Evolutionary conservation across 2,888 invertebrate species (phyloP), one percentile per base, ranked within the genome.

Genomic region (Tetanocera ferruginea): DNA sequence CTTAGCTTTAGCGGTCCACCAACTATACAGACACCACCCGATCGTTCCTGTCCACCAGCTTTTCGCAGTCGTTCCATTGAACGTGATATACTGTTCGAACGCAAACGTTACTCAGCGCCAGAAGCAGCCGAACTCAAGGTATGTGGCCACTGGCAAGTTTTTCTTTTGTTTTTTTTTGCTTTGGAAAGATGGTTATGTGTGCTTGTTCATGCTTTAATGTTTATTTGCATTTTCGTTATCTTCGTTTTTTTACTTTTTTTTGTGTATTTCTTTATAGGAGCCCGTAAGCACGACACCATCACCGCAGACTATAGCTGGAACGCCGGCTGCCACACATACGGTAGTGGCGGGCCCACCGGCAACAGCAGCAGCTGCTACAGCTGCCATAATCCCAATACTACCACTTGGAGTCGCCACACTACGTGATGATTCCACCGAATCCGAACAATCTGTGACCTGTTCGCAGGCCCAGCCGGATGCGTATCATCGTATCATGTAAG

Each of bases 391-490:
- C 81, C 89, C 89, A 55, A 90, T 90, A 79, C 79, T 90, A 85
- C 89, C 89, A 84, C 86, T 90, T 81, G 90, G 89, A 85, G 90
- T 90, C 86, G 89, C 89, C 82, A 88, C 89, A 83, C 85, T 90
- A 82, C 90, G 90, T 85, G 90, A 90, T 89, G 90, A 90, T 86
- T 90, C 90, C 84, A 90, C 90, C 81, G 90, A 90, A 84, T 89
- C 89, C 78, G 90, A 90, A 83, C 90, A 90, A 84, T 90, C 90
- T 84, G 85, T 90, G 88, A 89, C 89, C 82, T 89, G 89, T 81
- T 87, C 88, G 78, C 90, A 89, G 83, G 85, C 86, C 82, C 90
- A 89, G 85, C 84, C 87, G 81, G 89, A 90, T 87, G 88, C 88
- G 83, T 89, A 89, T 81, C 89, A 90, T 83, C 88, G 89, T 82